Evolutionary conservation across 2,888 invertebrate genomes (phyloP).

Genomic region (Spialia ferax): DNA sequence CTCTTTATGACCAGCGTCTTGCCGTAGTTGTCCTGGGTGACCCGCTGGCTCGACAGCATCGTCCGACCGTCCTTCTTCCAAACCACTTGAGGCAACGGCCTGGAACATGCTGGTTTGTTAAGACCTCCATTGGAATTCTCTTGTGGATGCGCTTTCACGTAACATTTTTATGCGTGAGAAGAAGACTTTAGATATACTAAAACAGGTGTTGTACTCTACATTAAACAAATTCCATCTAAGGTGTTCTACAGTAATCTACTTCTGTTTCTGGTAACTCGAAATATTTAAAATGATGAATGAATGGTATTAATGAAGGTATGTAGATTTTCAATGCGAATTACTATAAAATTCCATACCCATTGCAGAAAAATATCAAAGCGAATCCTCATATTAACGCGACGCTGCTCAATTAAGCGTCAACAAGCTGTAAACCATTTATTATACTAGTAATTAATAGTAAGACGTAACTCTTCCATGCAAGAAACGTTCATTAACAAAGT

Average conservation of each 20-base stretch:
- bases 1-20: constrained; percentile 96
- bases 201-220: too few species aligned
- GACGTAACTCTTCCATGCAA: neutral
- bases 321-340: neutral
- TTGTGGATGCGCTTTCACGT: too few species aligned
- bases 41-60: constrained; percentile 90
- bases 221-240: too few species aligned
- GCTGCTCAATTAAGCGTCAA: neutral
- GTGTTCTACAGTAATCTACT: too few species aligned
- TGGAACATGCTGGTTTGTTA: constrained; percentile 57
- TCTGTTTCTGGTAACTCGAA: too few species aligned
- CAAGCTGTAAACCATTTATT: neutral
- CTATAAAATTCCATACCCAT: neutral
- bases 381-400: too few species aligned
- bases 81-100: constrained; percentile 93
- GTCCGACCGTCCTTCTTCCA: constrained; percentile 95
- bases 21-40: constrained; percentile 96
- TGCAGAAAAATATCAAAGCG: neutral
- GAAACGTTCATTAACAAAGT: neutral
- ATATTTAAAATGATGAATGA: too few species aligned
- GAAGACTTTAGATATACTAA: too few species aligned
- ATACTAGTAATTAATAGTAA: too few species aligned
- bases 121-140: neutral
- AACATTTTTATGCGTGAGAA: too few species aligned
- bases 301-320: too few species aligned